These are phyloP conservation scores for Magallana nippona DNA, from an alignment of 2,888 invertebrate species.

Conservation along the genomic window DNA sequence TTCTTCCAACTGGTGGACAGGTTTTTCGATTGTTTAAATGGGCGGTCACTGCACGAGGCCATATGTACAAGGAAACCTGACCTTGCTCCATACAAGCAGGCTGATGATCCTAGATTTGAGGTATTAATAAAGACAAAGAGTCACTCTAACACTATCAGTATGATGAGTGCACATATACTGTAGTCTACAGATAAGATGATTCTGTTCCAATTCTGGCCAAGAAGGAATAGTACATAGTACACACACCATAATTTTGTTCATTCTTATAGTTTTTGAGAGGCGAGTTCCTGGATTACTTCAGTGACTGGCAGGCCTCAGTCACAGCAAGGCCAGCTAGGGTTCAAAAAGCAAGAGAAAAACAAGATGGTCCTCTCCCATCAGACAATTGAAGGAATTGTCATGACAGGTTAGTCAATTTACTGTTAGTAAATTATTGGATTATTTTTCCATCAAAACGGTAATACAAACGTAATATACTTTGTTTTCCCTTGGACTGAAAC, in stretches of 20 bases:
- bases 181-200: no score
- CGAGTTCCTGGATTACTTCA: not conserved
- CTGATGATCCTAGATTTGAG: slow-evolving; percentile 8
- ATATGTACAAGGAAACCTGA: not conserved
- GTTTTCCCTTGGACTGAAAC: no score
- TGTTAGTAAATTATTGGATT: no score
- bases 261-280: not conserved
- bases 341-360: slow-evolving; percentile 24
- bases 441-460: no score
- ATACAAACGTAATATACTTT: no score
- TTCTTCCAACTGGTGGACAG: slow-evolving; percentile 9
- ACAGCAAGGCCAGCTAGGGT: not conserved
- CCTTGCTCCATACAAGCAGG: not conserved
- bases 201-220: no score
- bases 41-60: not conserved
- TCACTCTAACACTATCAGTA: no score
- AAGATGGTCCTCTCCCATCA: slow-evolving; percentile 23
- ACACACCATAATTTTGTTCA: no score
- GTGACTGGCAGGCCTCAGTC: slow-evolving; percentile 2
- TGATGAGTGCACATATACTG: no score
- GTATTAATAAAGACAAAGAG: not conserved
- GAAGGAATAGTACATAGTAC: no score
- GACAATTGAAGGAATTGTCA: slow-evolving; percentile 20
- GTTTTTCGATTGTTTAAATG: not conserved
- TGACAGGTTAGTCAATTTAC: slow-evolving; percentile 30